Evolutionary conservation across 2,113 vertebrate species (phyloP).

Genomic region (Dicerorhinus sumatrensis): DNA sequence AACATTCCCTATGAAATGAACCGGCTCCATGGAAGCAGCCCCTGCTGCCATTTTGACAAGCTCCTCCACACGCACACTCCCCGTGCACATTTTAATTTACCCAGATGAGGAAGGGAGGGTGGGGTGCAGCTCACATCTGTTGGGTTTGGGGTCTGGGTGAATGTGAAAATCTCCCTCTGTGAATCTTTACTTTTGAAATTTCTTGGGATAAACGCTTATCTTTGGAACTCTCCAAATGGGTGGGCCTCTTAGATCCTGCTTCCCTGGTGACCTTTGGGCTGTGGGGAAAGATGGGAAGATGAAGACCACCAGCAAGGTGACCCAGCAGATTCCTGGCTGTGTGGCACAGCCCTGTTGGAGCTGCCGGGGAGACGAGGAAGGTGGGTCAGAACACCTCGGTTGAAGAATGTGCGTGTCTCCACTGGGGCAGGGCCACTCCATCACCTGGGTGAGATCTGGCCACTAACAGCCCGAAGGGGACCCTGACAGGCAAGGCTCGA

Average conservation of each 20-base stretch:
- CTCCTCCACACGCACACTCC: neutral
- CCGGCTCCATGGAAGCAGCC: neutral
- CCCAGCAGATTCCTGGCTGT: neutral
- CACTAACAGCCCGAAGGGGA: neutral
- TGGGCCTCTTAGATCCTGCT: neutral
- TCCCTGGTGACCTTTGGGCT: neutral
- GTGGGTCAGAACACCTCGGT: neutral
- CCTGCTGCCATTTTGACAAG: neutral
- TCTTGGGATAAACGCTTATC: neutral
- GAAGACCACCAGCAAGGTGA: neutral
- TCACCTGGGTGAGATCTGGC: neutral
- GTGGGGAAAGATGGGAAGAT: neutral
- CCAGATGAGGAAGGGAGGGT: neutral
- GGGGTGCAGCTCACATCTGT: neutral
- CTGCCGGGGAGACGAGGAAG: neutral
- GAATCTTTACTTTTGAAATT: neutral
- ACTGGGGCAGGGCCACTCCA: neutral
- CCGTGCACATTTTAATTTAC: neutral
- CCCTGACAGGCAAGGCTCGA: neutral
- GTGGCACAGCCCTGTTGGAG: neutral
- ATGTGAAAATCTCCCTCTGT: neutral
- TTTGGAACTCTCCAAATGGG: neutral
- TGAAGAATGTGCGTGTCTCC: neutral
- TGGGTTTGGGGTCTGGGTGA: neutral
- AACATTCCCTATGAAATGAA: neutral